A percentile compares a stretch with the other conserved stretches of the same genome.
Evolutionary conservation across 64 coral and sea anemone genomes (phyloP).

Genomic region (Actinia tenebrosa): DNA sequence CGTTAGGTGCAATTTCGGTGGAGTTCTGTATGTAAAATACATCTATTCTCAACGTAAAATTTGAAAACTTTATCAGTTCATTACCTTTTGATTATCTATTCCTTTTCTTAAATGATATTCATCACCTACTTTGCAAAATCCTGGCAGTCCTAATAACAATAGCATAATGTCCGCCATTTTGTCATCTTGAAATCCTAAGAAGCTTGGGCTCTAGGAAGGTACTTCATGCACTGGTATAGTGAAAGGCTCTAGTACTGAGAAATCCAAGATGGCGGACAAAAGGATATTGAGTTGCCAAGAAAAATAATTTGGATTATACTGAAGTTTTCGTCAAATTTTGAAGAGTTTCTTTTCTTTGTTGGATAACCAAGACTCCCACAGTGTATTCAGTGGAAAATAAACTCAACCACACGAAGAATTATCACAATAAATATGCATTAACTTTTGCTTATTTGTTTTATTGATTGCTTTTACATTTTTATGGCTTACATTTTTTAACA

Average conservation of each 20-base stretch:
- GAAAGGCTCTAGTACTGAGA: background rate
- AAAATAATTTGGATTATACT: background rate
- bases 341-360: background rate
- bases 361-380: background rate
- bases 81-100: background rate
- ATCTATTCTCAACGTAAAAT: background rate
- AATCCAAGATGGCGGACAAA: background rate
- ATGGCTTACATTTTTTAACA: background rate
- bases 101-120: background rate
- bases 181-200: background rate
- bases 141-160: background rate
- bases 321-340: background rate
- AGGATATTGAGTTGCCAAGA: background rate
- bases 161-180: background rate
- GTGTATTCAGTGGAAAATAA: background rate
- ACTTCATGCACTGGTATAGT: background rate
- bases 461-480: background rate
- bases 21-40: background rate
- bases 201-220: background rate
- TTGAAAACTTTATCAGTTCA: background rate
- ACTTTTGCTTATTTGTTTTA: background rate
- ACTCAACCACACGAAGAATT: background rate
- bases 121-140: background rate
- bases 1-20: background rate
- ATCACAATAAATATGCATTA: background rate